Evolutionary conservation across 2,797 vertebrate species (phyloP), one percentile per base, ranked within the genome.

Genomic region (Danio albolineatus): DNA sequence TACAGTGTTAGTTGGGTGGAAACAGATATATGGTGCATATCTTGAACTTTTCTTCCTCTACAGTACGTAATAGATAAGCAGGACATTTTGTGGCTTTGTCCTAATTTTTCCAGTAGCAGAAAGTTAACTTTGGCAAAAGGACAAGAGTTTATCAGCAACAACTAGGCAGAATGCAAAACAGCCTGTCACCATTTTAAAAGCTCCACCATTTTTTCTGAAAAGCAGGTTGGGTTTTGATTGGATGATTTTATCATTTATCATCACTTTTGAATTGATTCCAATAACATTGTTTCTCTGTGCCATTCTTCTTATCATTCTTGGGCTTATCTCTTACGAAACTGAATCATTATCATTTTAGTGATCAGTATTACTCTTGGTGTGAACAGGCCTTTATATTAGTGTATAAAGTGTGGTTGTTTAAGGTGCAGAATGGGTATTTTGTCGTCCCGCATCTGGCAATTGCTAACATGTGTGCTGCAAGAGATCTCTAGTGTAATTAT

Each of bases 401-500:
- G 0, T 8, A 16, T 9, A 61, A 61, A 39, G 16, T 36, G 59
- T 10, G 36, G 4, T 61, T n/a, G 66, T 21, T 53, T 54, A 44
- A 76, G 48, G 5, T 57, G 43, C 4, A 48, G 51, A 10, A 38
- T 21, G 0, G 19, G 36, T 64, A n/a, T 51, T 54, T 38, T n/a
- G 61, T 54, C 9, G 0, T n/a, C 10, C 13, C 16, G 28, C 10
- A 38, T 9, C 10, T 38, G 57, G 12, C 12, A 64, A 56, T 16
- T 64, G n/a, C 5, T 21, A 77, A 48, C 7, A 51, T 54, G 66
- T 43, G 82, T 65, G 83, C 85, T 60, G 79, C 73, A 84, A 85
- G n/a, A 39, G 57, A 54, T 44, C 39, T 69, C 51, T 56, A n/a
- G 9, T 19, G 19, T 12, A 75, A 8, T 48, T n/a, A 83, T 14